These are phyloP conservation scores for Trogon surrucura DNA, from an alignment of 2,113 vertebrate genomes.

Conservation along the genomic window DNA sequence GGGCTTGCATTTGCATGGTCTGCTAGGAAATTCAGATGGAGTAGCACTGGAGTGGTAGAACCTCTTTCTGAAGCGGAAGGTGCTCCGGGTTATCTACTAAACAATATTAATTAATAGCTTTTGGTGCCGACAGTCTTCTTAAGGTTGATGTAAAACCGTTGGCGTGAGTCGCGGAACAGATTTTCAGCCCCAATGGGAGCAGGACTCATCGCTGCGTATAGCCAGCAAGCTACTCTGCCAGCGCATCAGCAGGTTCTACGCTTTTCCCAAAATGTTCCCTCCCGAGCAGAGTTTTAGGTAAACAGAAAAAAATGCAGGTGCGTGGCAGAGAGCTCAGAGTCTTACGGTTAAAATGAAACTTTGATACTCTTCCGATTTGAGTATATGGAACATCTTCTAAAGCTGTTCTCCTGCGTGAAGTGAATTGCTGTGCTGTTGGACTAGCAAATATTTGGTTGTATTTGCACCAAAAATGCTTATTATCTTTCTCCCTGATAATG, in stretches of 20 bases:
- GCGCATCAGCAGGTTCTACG: not conserved
- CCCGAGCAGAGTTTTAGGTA: not conserved
- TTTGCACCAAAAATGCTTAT: slow-evolving; percentile 18
- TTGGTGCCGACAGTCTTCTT: not conserved
- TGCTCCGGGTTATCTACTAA: slow-evolving; percentile 7
- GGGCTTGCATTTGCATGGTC: not conserved
- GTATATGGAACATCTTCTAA: not conserved
- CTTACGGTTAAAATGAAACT: not conserved
- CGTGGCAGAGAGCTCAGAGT: not conserved
- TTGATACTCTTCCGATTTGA: not conserved
- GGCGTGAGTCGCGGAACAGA: slow-evolving; percentile 40
- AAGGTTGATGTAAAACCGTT: slow-evolving; percentile 33
- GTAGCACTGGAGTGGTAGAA: not conserved
- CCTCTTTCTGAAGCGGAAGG: not conserved
- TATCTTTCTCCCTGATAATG: not conserved
- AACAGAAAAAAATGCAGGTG: not conserved
- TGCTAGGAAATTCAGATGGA: not conserved
- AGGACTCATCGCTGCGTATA: not conserved
- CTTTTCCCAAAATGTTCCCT: not conserved
- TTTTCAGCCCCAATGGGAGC: slow-evolving; percentile 34
- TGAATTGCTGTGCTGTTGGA: not conserved
- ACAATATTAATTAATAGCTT: slow-evolving; percentile 21
- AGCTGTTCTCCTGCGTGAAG: not conserved
- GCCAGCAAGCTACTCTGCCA: not conserved
- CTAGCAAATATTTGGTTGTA: slow-evolving; percentile 46